These are phyloP conservation scores for Papilio polyxenes DNA, from an alignment of 1,140 invertebrate genomes.

Conservation along the genomic window DNA sequence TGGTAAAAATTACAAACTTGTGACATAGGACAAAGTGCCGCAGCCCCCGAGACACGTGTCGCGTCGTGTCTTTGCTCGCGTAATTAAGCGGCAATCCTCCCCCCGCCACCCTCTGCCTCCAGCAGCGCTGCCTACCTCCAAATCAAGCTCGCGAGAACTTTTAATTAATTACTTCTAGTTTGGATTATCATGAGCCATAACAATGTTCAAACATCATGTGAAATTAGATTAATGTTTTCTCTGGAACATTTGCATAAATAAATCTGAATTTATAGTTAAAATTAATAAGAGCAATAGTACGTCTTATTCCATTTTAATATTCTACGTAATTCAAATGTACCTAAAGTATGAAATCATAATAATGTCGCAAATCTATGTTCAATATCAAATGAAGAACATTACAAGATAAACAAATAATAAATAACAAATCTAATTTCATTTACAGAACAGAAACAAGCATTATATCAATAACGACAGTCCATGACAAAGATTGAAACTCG, in stretches of 20 bases:
- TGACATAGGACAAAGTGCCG: not conserved
- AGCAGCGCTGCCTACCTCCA: constrained; percentile 13
- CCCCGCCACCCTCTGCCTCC: not conserved
- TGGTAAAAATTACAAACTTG: not conserved
- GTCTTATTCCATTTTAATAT: not conserved
- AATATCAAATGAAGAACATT: constrained; percentile 3
- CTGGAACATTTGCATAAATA: not conserved
- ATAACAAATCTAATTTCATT: constrained; percentile 39
- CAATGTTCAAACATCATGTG: constrained; percentile 9
- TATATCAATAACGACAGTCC: constrained; percentile 35
- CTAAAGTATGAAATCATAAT: not conserved
- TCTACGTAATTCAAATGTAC: not conserved
- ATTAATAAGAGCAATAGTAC: not conserved
- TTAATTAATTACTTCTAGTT: constrained; percentile 31
- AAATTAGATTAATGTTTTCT: not conserved
- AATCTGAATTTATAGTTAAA: not conserved
- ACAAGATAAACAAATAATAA: constrained; percentile 22
- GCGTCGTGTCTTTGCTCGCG: not conserved
- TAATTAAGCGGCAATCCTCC: not conserved
- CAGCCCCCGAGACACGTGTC: constrained; percentile 13
- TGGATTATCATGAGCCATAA: constrained; percentile 10
- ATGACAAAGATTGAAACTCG: constrained; percentile 40
- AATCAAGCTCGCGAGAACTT: not conserved
- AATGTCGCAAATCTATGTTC: not conserved
- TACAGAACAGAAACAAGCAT: constrained; percentile 34